phyloP scores from a whole-genome alignment of 2,797 vertebrate species.

The Strix occidentalis region DNA sequence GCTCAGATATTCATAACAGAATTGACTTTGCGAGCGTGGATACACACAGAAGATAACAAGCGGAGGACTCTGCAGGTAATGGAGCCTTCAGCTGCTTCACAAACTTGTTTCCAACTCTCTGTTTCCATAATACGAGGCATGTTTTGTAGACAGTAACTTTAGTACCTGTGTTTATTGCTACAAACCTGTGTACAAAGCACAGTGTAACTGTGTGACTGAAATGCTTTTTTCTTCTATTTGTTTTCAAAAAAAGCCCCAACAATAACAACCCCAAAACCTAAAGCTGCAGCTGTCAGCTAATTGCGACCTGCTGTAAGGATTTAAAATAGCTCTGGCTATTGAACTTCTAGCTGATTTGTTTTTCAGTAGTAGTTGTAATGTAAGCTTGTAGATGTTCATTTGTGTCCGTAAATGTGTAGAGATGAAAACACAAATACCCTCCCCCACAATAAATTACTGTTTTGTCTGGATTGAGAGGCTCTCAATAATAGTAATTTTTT shows the following conservation, averaged over 20 bases:
- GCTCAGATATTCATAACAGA: conserved; percentile 99
- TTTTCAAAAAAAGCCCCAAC: background rate
- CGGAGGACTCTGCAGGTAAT: conserved; percentile 94
- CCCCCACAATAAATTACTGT: background rate
- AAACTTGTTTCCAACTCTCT: background rate
- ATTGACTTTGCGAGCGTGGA: conserved; percentile 95
- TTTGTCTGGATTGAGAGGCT: background rate
- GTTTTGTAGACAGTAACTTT: background rate
- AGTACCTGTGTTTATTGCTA: background rate
- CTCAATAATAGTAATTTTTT: background rate
- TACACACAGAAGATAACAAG: conserved; percentile 99
- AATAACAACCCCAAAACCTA: background rate
- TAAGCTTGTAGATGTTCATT: background rate
- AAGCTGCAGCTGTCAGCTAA: background rate
- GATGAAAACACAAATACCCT: background rate
- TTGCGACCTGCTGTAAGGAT: background rate
- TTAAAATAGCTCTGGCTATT: background rate
- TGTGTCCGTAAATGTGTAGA: background rate
- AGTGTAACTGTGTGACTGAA: background rate
- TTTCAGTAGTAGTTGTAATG: background rate
- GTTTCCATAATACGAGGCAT: background rate
- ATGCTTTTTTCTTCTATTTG: background rate
- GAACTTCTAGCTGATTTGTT: background rate
- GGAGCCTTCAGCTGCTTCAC: background rate
- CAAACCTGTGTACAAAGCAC: background rate